A percentile compares a stretch with the other conserved stretches of the same genome.
These are phyloP conservation scores for Branchellion lobata DNA, from an alignment of 2,888 invertebrate genomes.

Conservation along the genomic window DNA sequence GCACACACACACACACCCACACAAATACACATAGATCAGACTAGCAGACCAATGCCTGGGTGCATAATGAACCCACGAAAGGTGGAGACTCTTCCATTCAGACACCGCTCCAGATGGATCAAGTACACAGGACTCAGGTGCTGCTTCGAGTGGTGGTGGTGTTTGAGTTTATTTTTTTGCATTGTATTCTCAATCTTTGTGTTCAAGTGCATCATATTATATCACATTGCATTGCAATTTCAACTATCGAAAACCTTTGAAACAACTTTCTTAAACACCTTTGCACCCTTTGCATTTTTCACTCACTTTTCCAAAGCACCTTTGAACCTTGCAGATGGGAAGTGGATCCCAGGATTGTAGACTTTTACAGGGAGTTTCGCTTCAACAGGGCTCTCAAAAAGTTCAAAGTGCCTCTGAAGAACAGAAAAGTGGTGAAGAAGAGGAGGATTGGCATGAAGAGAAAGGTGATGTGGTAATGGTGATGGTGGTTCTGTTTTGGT, in stretches of 20 bases:
- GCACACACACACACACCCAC: no score
- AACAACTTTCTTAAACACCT: no score
- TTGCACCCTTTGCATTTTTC: no score
- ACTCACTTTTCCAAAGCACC: no score
- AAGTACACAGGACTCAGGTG: conserved; percentile 34
- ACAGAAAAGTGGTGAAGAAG: background rate
- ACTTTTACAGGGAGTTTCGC: conserved; percentile 32
- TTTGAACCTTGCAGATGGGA: conserved; percentile 35
- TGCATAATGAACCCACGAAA: conserved; percentile 23
- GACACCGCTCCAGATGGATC: conserved; percentile 9
- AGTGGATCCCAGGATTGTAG: conserved; percentile 30
- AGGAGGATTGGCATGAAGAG: background rate
- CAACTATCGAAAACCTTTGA: no score
- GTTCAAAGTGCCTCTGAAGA: background rate
- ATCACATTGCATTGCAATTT: no score
- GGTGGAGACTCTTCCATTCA: conserved; percentile 17
- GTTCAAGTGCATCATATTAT: no score
- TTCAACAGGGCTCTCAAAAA: conserved; percentile 17
- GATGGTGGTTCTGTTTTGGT: no score
- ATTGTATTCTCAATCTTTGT: background rate
- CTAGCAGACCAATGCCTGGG: background rate
- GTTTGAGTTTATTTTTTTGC: no score
- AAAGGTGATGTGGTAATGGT: no score
- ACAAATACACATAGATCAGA: background rate
- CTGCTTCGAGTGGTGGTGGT: no score